Percentiles rank a stretch among this genome's conserved stretches.
These are phyloP conservation scores for Axis porcinus DNA, from an alignment of 2,113 vertebrate genomes.

Conservation along the genomic window DNA sequence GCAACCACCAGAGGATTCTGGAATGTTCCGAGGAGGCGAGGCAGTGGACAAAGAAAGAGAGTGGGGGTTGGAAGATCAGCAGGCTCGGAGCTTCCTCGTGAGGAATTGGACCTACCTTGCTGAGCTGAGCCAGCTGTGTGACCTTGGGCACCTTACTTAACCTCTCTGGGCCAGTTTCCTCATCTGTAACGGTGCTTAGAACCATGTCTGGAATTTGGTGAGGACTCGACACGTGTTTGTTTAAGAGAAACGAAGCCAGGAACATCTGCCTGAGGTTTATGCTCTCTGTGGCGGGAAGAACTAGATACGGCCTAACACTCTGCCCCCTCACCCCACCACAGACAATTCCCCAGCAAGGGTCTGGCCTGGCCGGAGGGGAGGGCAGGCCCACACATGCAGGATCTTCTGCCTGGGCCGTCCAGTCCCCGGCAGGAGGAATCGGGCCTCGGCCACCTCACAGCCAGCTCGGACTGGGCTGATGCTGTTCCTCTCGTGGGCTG, in stretches of 20 bases:
- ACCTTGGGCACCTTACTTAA: not conserved
- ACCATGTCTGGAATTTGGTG: fast-evolving
- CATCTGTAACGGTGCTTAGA: not conserved
- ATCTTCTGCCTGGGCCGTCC: not conserved
- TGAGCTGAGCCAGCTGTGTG: not conserved
- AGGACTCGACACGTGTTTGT: fast-evolving
- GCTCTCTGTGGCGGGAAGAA: not conserved
- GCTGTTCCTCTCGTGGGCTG: not conserved
- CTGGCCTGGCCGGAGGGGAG: not conserved
- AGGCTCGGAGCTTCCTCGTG: not conserved
- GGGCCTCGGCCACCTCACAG: not conserved
- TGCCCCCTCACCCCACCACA: not conserved
- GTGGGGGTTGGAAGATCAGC: not conserved
- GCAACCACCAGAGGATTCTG: not conserved
- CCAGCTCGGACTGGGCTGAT: not conserved
- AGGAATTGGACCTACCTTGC: not conserved
- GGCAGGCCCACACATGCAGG: fast-evolving
- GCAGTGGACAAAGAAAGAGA: not conserved
- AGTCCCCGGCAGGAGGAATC: not conserved
- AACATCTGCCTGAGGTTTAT: not conserved
- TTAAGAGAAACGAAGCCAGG: not conserved
- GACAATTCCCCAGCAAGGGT: not conserved
- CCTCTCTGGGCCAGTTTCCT: not conserved
- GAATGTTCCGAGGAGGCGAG: not conserved
- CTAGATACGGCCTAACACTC: not conserved